Percentiles rank a stretch among this genome's conserved stretches.
Conservation (phyloP, 2,888 invertebrate species). For the Sipha maydis region DNA sequence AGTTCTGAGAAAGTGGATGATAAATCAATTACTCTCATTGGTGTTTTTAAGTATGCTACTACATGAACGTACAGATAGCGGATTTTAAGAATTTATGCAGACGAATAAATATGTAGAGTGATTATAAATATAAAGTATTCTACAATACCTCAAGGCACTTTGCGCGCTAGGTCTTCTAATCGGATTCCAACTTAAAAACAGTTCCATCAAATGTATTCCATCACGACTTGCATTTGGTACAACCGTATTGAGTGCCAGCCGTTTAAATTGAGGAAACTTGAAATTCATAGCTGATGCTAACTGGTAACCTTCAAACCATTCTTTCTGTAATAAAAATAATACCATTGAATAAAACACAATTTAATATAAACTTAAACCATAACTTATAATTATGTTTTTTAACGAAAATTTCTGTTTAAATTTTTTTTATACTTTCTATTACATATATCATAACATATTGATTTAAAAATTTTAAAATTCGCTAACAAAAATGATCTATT, state of each 20-base stretch:
- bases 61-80: background rate
- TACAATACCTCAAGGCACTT: slow-evolving; percentile 79
- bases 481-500: too few species aligned
- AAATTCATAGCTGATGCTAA: slow-evolving; percentile 94
- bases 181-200: slow-evolving; percentile 92
- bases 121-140: background rate
- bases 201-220: slow-evolving; percentile 84
- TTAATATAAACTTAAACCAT: too few species aligned
- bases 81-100: too few species aligned
- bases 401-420: too few species aligned
- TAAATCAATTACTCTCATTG: too few species aligned
- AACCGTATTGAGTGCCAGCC: slow-evolving; percentile 81
- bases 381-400: too few species aligned
- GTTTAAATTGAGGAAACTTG: slow-evolving; percentile 89
- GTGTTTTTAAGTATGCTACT: background rate
- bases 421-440: too few species aligned
- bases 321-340: slow-evolving; percentile 71
- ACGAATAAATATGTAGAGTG: too few species aligned
- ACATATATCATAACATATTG: too few species aligned
- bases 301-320: slow-evolving; percentile 95
- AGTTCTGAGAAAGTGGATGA: too few species aligned
- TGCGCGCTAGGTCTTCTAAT: slow-evolving; percentile 91
- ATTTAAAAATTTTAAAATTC: too few species aligned
- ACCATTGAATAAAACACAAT: background rate
- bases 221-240: slow-evolving; percentile 86